Conservation (phyloP, 2,113 vertebrate species). For the Leptobrachium leishanense region DNA sequence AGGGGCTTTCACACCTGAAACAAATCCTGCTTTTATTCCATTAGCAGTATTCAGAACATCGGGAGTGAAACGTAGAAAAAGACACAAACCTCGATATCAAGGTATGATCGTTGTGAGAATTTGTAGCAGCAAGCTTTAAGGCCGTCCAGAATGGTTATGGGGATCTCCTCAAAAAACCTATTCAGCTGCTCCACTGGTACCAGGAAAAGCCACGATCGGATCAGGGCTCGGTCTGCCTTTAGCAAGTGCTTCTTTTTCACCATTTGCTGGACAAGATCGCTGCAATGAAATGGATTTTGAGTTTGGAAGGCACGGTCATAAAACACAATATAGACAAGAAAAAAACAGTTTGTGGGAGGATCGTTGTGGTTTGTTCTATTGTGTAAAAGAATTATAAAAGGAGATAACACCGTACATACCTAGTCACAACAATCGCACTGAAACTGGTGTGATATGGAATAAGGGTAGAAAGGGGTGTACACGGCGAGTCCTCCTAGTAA, state of each 20-base stretch:
- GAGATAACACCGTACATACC: too few species aligned
- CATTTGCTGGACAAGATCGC: constrained; percentile 63
- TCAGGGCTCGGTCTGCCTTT: constrained; percentile 61
- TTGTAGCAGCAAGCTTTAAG: constrained; percentile 59
- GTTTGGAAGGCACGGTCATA: background rate
- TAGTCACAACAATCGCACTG: too few species aligned
- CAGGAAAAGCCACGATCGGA: constrained; percentile 77
- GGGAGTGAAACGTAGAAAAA: background rate
- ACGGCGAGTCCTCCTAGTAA: too few species aligned
- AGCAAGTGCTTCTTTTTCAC: constrained; percentile 63
- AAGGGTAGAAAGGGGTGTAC: too few species aligned
- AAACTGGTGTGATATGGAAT: too few species aligned
- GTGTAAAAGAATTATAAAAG: too few species aligned
- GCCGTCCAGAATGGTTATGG: constrained; percentile 61
- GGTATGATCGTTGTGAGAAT: fast-evolving
- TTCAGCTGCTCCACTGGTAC: constrained; percentile 62
- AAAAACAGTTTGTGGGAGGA: too few species aligned
- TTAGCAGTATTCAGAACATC: too few species aligned
- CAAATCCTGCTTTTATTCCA: too few species aligned
- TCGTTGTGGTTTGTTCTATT: too few species aligned
- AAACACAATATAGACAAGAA: background rate
- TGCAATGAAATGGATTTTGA: constrained; percentile 44
- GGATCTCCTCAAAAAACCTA: constrained; percentile 56
- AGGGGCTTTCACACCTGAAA: too few species aligned
- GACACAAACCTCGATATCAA: constrained; percentile 54